Percentiles rank a stretch among this genome's conserved stretches.
Evolutionary conservation across 1,140 invertebrate species (phyloP).

Genomic region (Drosophila teissieri): DNA sequence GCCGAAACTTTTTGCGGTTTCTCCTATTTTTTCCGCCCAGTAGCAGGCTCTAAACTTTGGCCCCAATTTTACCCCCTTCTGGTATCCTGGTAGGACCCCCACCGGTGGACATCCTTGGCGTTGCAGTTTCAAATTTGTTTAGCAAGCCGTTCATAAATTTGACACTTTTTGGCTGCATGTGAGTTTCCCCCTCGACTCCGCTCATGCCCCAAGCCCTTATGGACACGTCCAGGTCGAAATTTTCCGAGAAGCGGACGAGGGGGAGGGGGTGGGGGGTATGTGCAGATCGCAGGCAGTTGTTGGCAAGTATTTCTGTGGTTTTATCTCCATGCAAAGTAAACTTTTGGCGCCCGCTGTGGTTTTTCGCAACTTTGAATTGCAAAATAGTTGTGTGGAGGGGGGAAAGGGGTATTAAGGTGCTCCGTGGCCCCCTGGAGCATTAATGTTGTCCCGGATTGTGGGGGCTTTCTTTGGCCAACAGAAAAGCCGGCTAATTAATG

Average conservation of each 20-base stretch:
- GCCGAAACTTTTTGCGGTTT: constrained; percentile 65
- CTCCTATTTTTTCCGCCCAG: constrained; percentile 61
- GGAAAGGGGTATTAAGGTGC: not conserved
- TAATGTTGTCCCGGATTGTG: constrained; percentile 39
- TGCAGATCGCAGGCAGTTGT: constrained; percentile 39
- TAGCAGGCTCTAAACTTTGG: constrained; percentile 69
- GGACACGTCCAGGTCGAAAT: constrained; percentile 17
- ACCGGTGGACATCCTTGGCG: constrained; percentile 14
- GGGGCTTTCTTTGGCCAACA: constrained; percentile 34
- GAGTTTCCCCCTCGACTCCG: constrained; percentile 3
- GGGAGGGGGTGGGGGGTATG: not conserved
- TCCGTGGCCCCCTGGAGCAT: not conserved
- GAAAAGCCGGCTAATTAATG: constrained; percentile 44
- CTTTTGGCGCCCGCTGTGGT: constrained; percentile 64
- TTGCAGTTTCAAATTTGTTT: constrained; percentile 69
- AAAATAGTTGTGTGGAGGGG: constrained; percentile 53
- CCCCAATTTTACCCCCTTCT: not conserved
- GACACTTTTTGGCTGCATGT: constrained; percentile 73
- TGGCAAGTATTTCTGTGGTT: constrained; percentile 75
- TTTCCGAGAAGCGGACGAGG: not conserved
- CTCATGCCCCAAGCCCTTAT: constrained; percentile 4
- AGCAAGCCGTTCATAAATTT: constrained; percentile 80
- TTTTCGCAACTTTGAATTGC: constrained; percentile 60
- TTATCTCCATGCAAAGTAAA: constrained; percentile 80
- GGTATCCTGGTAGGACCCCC: not conserved